Evolutionary conservation across 2,113 vertebrate species (phyloP).

Genomic region (Nematolebias whitei): DNA sequence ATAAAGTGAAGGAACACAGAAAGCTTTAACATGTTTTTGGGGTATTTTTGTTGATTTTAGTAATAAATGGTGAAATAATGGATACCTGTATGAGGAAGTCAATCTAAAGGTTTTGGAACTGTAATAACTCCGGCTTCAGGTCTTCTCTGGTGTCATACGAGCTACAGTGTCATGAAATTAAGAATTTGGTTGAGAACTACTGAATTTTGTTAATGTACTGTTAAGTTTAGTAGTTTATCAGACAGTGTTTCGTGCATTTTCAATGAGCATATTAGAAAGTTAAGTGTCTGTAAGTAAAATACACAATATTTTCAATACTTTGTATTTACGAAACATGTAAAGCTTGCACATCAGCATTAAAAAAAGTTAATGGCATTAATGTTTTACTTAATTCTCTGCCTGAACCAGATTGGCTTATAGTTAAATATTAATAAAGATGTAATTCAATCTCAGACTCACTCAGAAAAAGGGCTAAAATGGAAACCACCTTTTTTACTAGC

Average conservation of each 20-base stretch:
- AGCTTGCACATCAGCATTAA: not conserved
- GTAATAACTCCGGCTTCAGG: slow-evolving; percentile 68
- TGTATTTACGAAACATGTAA: not conserved
- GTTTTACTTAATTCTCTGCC: no score
- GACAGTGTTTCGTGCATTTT: slow-evolving; percentile 5
- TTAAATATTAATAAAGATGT: no score
- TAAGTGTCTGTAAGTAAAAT: slow-evolving; percentile 39
- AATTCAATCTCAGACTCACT: no score
- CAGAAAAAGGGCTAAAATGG: not conserved
- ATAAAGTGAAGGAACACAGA: not conserved
- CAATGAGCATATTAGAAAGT: slow-evolving; percentile 17
- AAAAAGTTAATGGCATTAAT: not conserved
- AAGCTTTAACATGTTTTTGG: not conserved
- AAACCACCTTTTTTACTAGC: not conserved
- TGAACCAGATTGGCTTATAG: no score
- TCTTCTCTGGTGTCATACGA: slow-evolving; percentile 79
- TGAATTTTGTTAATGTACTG: slow-evolving; percentile 16
- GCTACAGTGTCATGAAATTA: slow-evolving; percentile 71
- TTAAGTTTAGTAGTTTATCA: slow-evolving; percentile 26
- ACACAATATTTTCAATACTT: not conserved
- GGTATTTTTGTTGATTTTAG: slow-evolving; percentile 7
- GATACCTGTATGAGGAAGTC: slow-evolving; percentile 62
- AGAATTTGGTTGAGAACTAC: slow-evolving; percentile 61
- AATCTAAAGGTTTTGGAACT: slow-evolving; percentile 67
- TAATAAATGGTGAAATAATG: slow-evolving; percentile 23